Evolutionary conservation across 2,797 vertebrate species (phyloP).

Genomic region (Pogoniulus pusillus): DNA sequence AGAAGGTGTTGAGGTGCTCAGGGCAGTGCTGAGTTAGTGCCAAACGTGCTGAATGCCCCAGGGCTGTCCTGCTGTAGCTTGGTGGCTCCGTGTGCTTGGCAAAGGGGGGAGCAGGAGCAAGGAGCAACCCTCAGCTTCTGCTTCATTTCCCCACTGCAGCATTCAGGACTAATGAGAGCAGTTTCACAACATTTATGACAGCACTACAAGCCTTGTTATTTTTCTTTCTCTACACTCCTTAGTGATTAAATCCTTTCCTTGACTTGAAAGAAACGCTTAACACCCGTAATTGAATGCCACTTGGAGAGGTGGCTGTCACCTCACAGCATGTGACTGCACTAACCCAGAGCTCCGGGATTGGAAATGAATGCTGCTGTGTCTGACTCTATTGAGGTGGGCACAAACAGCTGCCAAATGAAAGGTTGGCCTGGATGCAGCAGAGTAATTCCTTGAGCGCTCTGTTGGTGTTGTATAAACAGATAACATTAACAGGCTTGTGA

Average conservation of each 20-base stretch:
- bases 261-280: not conserved
- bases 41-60: accelerated
- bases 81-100: not conserved
- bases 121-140: not conserved
- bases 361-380: conserved; percentile 18
- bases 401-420: conserved; percentile 18
- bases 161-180: not conserved
- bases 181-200: not conserved
- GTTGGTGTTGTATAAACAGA: conserved; percentile 40
- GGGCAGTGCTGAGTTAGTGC: not conserved
- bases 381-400: conserved; percentile 29
- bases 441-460: conserved; percentile 43
- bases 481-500: conserved; percentile 37
- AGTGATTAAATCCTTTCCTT: not conserved
- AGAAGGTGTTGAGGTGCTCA: not conserved
- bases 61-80: accelerated
- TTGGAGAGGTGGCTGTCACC: not conserved
- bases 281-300: not conserved
- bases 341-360: not conserved
- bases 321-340: not conserved
- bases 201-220: not conserved
- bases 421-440: conserved; percentile 29
- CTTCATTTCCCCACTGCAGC: not conserved
- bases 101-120: not conserved
- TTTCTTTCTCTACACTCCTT: not conserved